Conservation (phyloP, 1,140 invertebrate genomes). For the Solenopsis invicta region DNA sequence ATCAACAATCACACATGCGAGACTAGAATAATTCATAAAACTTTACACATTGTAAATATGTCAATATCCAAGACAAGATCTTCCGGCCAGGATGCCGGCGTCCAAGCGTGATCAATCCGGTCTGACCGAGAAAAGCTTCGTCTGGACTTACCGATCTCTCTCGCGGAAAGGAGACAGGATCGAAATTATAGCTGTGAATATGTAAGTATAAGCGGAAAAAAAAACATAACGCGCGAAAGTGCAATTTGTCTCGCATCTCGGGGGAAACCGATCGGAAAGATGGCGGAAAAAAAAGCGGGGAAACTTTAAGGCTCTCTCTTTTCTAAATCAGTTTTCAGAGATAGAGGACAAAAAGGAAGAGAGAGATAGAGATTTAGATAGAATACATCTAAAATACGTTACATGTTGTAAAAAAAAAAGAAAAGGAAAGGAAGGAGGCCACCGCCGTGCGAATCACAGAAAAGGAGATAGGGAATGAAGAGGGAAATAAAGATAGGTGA, state of each 20-base stretch:
- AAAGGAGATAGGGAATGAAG: neutral
- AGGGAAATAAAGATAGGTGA: neutral
- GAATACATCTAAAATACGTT: slow-evolving; percentile 20
- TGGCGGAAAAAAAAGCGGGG: slow-evolving; percentile 1
- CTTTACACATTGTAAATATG: slow-evolving; percentile 58
- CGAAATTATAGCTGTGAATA: slow-evolving; percentile 71
- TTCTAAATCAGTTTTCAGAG: slow-evolving; percentile 23
- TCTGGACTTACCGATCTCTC: slow-evolving; percentile 24
- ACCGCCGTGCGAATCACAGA: slow-evolving; percentile 21
- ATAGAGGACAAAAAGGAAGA: neutral
- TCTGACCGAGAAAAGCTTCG: slow-evolving; percentile 46
- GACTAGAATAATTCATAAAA: slow-evolving; percentile 58
- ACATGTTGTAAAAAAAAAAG: neutral
- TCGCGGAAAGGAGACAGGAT: slow-evolving; percentile 38
- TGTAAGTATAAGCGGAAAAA: slow-evolving; percentile 66
- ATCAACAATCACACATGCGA: slow-evolving; percentile 51
- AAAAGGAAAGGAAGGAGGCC: neutral
- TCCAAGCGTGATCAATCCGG: slow-evolving; percentile 49
- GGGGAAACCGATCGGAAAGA: slow-evolving; percentile 45
- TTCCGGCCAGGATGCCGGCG: slow-evolving; percentile 45
- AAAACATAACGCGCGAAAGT: neutral
- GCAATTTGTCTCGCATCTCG: slow-evolving; percentile 44
- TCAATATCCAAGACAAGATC: slow-evolving; percentile 56
- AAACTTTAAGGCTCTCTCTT: slow-evolving; percentile 26
- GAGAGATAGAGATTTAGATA: neutral